Conservation (phyloP, 2,888 invertebrate genomes). For the Hemicrepidius hirtus region DNA sequence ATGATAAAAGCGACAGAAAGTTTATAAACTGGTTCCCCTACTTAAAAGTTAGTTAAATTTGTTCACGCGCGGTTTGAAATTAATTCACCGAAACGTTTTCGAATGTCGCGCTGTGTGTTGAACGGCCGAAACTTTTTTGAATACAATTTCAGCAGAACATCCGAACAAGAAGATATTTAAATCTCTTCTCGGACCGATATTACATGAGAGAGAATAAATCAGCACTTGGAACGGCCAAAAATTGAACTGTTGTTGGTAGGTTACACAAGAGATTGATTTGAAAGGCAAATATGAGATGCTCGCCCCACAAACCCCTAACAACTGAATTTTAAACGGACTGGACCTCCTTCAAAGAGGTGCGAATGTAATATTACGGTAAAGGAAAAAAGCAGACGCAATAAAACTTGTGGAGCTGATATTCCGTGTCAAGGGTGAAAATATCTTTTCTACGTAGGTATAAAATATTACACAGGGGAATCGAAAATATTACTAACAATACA, state of each 20-base stretch:
- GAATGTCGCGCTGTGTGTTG: neutral
- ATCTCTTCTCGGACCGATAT: conserved; percentile 5
- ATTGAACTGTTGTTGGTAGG: neutral
- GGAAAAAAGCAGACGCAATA: conserved; percentile 4
- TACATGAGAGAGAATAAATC: conserved; percentile 6
- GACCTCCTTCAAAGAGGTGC: conserved; percentile 4
- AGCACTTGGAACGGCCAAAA: conserved; percentile 12
- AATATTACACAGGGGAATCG: conserved; percentile 8
- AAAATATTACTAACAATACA: conserved; percentile 2
- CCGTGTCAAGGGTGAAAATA: conserved; percentile 13
- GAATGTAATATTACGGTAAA: neutral
- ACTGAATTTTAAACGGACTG: conserved; percentile 3
- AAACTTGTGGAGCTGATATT: conserved; percentile 9
- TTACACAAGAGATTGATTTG: conserved; percentile 6
- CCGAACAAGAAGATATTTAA: conserved; percentile 19
- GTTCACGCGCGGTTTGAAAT: conserved; percentile 25
- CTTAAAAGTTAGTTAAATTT: conserved; percentile 27
- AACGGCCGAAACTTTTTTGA: conserved; percentile 20
- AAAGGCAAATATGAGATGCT: conserved; percentile 3
- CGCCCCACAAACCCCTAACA: neutral
- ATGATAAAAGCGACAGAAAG: conserved; percentile 8
- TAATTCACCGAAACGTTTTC: conserved; percentile 19
- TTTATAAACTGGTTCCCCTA: neutral
- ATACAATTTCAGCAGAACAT: neutral
- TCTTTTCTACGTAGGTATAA: neutral